phyloP scores from a whole-genome alignment of 2,888 invertebrate species.

The Caenorhabditis panamensis region DNA sequence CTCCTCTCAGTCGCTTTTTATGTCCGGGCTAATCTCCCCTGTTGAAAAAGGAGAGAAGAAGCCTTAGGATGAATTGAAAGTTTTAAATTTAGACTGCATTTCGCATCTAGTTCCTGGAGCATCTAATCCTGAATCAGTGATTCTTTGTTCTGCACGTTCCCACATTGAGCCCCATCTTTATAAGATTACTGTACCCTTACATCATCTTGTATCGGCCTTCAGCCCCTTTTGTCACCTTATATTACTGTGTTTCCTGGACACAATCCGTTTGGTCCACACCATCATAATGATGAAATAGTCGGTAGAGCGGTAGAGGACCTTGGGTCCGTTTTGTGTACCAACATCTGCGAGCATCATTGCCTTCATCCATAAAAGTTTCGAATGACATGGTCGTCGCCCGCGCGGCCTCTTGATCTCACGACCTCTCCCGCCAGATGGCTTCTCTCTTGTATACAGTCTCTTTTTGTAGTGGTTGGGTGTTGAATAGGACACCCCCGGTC shows the following conservation, averaged over 20 bases:
- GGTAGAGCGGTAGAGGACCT: not conserved
- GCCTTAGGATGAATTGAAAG: not conserved
- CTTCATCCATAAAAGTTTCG: constrained; percentile 28
- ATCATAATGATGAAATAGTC: constrained; percentile 7
- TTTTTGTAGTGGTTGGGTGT: constrained; percentile 29
- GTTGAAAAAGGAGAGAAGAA: constrained; percentile 6
- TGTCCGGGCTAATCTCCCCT: not conserved
- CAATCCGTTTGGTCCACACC: not conserved
- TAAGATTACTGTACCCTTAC: too few species aligned
- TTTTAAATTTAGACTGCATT: not conserved
- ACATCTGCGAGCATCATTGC: too few species aligned
- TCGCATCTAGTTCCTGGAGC: not conserved
- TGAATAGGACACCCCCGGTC: constrained; percentile 30
- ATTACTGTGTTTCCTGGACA: not conserved
- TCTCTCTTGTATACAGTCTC: constrained; percentile 16
- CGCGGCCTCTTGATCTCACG: constrained; percentile 15
- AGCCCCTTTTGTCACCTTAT: not conserved
- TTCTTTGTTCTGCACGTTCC: too few species aligned
- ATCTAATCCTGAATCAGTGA: too few species aligned
- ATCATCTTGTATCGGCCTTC: too few species aligned
- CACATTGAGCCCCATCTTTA: too few species aligned
- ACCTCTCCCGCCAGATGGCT: constrained; percentile 34
- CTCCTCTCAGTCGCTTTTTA: not conserved
- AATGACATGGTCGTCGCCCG: constrained; percentile 22
- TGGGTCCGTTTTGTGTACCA: not conserved